These are phyloP conservation scores for Clarias laeviceps DNA, from an alignment of 2,797 vertebrate species.

Conservation along the genomic window DNA sequence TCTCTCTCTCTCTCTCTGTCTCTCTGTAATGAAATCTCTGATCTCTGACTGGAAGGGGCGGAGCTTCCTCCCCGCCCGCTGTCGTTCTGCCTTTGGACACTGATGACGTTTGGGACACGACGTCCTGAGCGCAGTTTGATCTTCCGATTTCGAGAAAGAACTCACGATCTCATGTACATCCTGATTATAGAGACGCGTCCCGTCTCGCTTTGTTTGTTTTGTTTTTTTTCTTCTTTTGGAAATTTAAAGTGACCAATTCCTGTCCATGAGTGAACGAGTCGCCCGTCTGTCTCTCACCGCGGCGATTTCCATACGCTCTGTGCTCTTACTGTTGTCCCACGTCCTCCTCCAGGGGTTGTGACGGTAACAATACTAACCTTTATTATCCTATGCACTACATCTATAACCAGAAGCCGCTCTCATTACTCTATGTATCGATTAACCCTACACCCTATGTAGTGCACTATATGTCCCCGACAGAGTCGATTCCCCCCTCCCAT, in stretches of 20 bases:
- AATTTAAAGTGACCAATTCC: conserved; percentile 71
- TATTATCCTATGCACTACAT: background rate
- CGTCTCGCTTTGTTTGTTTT: background rate
- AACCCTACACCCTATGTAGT: background rate
- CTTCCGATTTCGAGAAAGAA: background rate
- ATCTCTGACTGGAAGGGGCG: conserved; percentile 18
- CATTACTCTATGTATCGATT: background rate
- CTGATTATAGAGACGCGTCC: conserved; percentile 63
- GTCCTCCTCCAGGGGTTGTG: background rate
- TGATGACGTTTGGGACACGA: background rate
- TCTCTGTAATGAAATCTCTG: conserved; percentile 16
- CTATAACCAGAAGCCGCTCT: background rate
- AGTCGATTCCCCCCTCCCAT: no score
- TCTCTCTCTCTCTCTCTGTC: background rate
- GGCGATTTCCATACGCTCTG: background rate
- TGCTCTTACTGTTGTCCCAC: background rate
- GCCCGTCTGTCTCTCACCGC: background rate
- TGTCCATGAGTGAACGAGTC: conserved; percentile 26
- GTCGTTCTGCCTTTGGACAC: conserved; percentile 35
- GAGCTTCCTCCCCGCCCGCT: conserved; percentile 4
- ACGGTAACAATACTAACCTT: background rate
- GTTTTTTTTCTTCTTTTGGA: background rate
- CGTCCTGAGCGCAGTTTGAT: background rate
- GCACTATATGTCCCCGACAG: background rate
- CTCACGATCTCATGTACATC: conserved; percentile 69